Base-by-base conservation (phyloP, 2,888 invertebrate species). In the Monochamus alternatus region DNA sequence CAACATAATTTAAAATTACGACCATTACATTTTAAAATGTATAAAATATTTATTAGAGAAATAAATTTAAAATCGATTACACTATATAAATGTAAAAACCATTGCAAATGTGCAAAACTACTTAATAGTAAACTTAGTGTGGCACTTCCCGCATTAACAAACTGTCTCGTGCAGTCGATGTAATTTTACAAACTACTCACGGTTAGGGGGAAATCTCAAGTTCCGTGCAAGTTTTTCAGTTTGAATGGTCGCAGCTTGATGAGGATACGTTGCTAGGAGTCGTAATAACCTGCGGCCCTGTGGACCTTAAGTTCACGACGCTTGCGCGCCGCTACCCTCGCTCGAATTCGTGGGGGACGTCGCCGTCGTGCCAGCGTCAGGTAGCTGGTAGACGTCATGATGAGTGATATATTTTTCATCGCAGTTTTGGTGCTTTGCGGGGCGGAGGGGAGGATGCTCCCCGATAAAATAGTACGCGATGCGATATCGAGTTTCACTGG, bases 231-330 rank as follows among this genome's bases (percentile, higher is more conserved):
- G 47, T 68, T 60, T 62, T 60, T 60, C 69, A 51, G 59, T 47
- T 38, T 38, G 62, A 62, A 63, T 44, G 52, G 71, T 44, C 63
- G 51, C 43, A 14, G 63, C 52, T 52, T 66, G 66, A 66, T 66
- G 66, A 52, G 55, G 52, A 66, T 66, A 55, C 66, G 66, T 66
- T 66, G 66, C 66, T 52, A 63, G 71, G 71, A 71, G 71, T 71
- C 63, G 71, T 51, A 71, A 71, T 71, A 62, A 71, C 62, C 63
- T 71, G 22, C 62, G 38, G 52, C 52, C 63, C 12, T 32, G 51
- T 30, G 63, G 51, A 51, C 71, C 63, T 71, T 51, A 63, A 63
- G 71, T 59, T 71, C 71, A 71, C 38, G 62, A 31, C 71, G 71
- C 62, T 10, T 62, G 71, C 71, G 71, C 52, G 71, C 1, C n/a